Evolutionary conservation across 2,113 vertebrate genomes (phyloP), one percentile per base, ranked within the genome.

Genomic region (Onychorhynchus coronatus): DNA sequence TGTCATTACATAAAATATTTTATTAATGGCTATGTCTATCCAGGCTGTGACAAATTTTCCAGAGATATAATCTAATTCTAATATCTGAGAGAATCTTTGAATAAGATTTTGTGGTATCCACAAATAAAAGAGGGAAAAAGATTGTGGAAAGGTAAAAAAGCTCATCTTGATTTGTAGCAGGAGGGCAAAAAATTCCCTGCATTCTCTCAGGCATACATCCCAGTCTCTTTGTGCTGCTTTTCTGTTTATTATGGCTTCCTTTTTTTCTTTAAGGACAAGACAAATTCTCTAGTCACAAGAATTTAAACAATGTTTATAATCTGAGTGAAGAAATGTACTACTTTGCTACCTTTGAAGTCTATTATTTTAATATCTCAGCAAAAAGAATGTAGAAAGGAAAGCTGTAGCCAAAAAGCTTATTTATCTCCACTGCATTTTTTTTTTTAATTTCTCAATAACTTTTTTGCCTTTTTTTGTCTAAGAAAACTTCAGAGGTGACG

Each of bases 251-350:
- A 93, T 66, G 92, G 16, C 18, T 61, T 23, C 17, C 25, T 50
- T 50, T 50, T 27, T 47, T 41, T 46, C 56, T 72, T 65, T 22
- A 47, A 91, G 62, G 90, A 96, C 92, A 95, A 94, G 93, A 96
- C 86, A 96, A 96, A 95, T 94, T 93, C 88, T 94, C 86, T 92
- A 87, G 80, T 92, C 96, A 56, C 95, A 97, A 91, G 91, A 91
- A 96, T 96, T 95, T 80, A 87, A 96, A 50, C 95, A 94, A 95
- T 96, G 92, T 80, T 93, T 96, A 96, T 96, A 88, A 97, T 96
- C 85, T 87, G 46, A 89, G 28, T 49, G 44, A 91, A 95, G 79
- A 94, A 95, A 96, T 91, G 41, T 49, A 41, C 83, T 96, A 22
- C 68, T 91, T 85, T 79, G 80, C 76, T 84, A 83, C 37, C 91